Conservation (phyloP, 2,888 invertebrate species). For the Platycnemis pennipes region DNA sequence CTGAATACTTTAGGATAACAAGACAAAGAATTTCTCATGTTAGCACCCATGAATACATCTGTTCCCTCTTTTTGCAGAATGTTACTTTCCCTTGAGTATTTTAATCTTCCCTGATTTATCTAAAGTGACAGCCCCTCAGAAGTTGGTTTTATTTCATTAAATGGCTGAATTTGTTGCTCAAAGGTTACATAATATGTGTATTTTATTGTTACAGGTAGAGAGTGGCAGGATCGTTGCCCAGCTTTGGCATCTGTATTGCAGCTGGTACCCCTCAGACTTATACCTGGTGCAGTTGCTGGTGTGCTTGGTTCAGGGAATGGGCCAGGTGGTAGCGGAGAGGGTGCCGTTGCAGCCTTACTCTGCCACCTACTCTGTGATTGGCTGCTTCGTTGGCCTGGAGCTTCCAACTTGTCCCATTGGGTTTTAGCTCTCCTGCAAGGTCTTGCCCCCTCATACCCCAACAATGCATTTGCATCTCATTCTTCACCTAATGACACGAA, state of each 20-base stretch:
- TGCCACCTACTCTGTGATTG: conserved; percentile 84
- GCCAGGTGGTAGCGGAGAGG: conserved; percentile 78
- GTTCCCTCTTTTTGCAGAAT: no score
- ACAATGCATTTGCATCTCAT: conserved; percentile 24
- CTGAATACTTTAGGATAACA: no score
- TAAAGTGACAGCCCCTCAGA: no score
- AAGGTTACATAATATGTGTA: neutral
- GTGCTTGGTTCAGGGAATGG: conserved; percentile 77
- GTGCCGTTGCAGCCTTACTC: conserved; percentile 82
- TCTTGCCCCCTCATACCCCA: conserved; percentile 78
- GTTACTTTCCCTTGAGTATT: no score
- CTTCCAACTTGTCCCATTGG: conserved; percentile 84
- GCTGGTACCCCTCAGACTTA: conserved; percentile 79
- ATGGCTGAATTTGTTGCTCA: neutral
- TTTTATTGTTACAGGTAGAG: conserved; percentile 28
- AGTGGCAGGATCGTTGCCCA: conserved; percentile 79
- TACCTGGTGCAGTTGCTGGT: conserved; percentile 79
- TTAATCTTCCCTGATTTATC: no score
- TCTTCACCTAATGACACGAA: conserved; percentile 37
- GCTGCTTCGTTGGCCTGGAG: conserved; percentile 84
- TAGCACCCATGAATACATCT: no score
- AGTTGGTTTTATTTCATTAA: neutral
- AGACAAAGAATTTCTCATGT: no score
- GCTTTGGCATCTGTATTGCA: conserved; percentile 83
- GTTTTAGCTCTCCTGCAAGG: conserved; percentile 85